phyloP scores from a whole-genome alignment of 2,888 invertebrate species.

The Pristionchus japonicus region DNA sequence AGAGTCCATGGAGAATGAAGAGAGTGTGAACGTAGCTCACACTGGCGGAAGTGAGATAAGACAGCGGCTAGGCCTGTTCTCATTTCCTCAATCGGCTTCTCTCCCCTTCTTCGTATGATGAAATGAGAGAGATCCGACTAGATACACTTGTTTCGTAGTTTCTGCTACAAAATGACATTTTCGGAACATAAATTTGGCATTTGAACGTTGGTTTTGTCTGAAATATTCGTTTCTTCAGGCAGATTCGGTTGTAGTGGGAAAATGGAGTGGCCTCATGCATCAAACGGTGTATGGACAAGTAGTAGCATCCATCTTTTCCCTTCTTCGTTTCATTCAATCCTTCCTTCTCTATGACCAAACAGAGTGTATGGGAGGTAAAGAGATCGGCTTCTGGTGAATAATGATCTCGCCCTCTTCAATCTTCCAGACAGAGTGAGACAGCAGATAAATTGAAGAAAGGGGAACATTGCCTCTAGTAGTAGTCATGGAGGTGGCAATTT shows the following conservation, averaged over 20 bases:
- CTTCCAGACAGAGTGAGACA: no score
- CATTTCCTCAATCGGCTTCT: constrained; percentile 13
- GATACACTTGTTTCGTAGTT: not conserved
- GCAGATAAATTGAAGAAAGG: not conserved
- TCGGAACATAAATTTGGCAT: not conserved
- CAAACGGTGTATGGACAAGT: not conserved
- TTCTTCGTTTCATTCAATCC: no score
- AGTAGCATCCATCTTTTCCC: not conserved
- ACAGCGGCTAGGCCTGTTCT: not conserved
- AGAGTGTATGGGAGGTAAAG: no score
- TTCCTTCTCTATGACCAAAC: no score
- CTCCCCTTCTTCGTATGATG: not conserved
- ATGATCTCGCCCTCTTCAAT: not conserved
- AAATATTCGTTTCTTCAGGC: not conserved
- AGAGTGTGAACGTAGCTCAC: no score
- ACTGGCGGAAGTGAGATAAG: constrained; percentile 1
- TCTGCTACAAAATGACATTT: not conserved
- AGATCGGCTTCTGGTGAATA: no score
- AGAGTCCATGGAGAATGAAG: no score
- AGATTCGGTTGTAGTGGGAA: not conserved
- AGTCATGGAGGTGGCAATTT: not conserved
- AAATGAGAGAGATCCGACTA: not conserved
- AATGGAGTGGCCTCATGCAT: not conserved
- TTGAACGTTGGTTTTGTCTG: not conserved
- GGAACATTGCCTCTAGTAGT: not conserved